Base-by-base conservation (phyloP, 2,113 vertebrate species). In the Peromyscus polionotus region DNA sequence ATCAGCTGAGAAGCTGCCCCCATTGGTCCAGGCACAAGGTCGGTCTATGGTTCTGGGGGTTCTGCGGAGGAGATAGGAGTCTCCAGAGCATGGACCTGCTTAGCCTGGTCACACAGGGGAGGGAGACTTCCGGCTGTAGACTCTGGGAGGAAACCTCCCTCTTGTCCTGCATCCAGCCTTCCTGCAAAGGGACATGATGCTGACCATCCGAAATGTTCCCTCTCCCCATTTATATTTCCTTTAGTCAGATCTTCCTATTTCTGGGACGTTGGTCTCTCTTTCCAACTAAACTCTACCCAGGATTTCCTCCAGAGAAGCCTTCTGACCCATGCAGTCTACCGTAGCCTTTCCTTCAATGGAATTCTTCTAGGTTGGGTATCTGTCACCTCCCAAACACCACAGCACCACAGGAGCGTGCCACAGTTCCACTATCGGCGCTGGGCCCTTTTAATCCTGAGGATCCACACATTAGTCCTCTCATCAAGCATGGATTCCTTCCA, bases 361-460 rank as follows among this genome's bases (percentile, higher is more conserved):
- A 1, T 57, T 76, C 65, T 65, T 75, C 36, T 8, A 14, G 68
- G 24, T n/a, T 2, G 7, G 1, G 0, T 3, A 42, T 17, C 0
- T 20, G 19, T 17, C 36, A 10, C 54, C 57, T 59, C 45, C 12
- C 16, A 17, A 22, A 16, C 3, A 5, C 51, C 6, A 5, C 22
- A 22, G 16, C 28, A 0, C 24, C 14, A 13, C 8, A 0, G 0
- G 3, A 19, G 7, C 0, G 0, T 33, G 17, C 7, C 5, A 7
- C 4, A 14, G n/a, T 7, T 42, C 36, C 77, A 19, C 31, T 0
- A n/a, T 4, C 13, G 2, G 0, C 3, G 0, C n/a, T 10, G 39
- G 63, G 26, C 28, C 67, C 28, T 28, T 12, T 84, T 17, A 16
- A 59, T 22, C 11, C 80, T 59, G 8, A 54, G 79, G 79, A 83